A percentile compares a stretch with the other conserved stretches of the same genome.
phyloP scores from a whole-genome alignment of 2,797 vertebrate species.

The Acrossocheilus wenchowensis region DNA sequence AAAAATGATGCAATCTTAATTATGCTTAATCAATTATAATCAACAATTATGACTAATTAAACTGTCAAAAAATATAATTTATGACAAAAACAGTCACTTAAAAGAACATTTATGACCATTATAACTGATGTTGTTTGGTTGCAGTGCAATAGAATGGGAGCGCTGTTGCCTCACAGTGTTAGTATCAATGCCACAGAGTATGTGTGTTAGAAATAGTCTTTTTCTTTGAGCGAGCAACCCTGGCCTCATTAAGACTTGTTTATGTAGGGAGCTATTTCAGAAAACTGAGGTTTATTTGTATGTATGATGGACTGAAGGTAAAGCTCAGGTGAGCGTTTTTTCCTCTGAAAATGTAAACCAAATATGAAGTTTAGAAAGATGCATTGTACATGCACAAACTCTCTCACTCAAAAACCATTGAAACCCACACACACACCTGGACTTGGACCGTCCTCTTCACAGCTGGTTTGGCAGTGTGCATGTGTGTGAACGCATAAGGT shows the following conservation, averaged over 20 bases:
- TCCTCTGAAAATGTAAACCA: slow-evolving; percentile 16
- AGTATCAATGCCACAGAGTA: not conserved
- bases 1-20: not conserved
- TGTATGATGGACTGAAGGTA: slow-evolving; percentile 31
- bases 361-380: slow-evolving; percentile 22
- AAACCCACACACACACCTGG: not conserved
- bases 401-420: not conserved
- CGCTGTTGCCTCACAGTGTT: not conserved
- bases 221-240: slow-evolving; percentile 39
- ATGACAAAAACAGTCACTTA: not conserved
- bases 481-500: slow-evolving; percentile 18
- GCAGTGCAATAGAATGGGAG: not conserved
- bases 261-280: slow-evolving; percentile 42
- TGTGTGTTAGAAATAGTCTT: slow-evolving; percentile 4
- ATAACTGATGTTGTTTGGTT: not conserved
- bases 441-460: slow-evolving; percentile 20
- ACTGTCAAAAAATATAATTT: not conserved
- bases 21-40: slow-evolving; percentile 9
- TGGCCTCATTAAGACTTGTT: slow-evolving; percentile 50
- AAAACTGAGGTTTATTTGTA: slow-evolving; percentile 32
- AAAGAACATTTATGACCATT: not conserved
- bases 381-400: slow-evolving; percentile 2
- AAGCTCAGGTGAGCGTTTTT: slow-evolving; percentile 18
- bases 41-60: not conserved
- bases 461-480: slow-evolving; percentile 33